These are phyloP conservation scores for Turnix velox DNA, from an alignment of 2,113 vertebrate genomes.

Conservation along the genomic window DNA sequence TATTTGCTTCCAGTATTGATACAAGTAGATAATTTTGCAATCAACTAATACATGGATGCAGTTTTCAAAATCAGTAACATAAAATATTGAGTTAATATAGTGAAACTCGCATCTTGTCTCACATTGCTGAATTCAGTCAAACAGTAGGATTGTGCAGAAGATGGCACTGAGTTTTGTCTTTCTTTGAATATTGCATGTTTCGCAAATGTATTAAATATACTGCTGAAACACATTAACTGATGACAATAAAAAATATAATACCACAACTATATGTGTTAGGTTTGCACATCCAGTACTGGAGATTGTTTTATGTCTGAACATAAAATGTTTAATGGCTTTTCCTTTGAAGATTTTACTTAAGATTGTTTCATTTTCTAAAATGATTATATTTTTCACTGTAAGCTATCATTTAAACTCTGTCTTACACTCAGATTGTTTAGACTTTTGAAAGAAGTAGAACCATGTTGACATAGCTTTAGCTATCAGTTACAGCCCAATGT, in stretches of 20 bases:
- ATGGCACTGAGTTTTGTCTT: not conserved
- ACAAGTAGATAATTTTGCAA: not conserved
- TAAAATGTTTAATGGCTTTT: not conserved
- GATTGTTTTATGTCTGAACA: not conserved
- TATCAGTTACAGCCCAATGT: not conserved
- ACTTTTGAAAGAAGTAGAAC: not conserved
- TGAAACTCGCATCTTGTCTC: not conserved
- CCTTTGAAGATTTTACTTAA: not conserved
- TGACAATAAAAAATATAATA: not conserved
- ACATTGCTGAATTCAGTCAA: not conserved
- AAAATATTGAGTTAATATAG: not conserved
- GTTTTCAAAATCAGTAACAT: not conserved
- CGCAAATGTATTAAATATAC: not conserved
- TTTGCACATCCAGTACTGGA: not conserved
- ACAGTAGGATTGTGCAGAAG: not conserved
- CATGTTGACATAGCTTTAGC: not conserved
- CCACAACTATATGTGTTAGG: not conserved
- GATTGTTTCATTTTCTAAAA: not conserved
- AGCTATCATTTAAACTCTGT: not conserved
- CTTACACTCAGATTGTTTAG: not conserved
- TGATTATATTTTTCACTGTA: not conserved
- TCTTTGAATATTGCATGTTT: rapidly evolving
- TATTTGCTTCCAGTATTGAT: not conserved
- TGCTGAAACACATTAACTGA: not conserved
- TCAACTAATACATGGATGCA: not conserved